Conservation (phyloP, 1,140 invertebrate genomes). For the Pachyrhynchus sulphureomaculatus region DNA sequence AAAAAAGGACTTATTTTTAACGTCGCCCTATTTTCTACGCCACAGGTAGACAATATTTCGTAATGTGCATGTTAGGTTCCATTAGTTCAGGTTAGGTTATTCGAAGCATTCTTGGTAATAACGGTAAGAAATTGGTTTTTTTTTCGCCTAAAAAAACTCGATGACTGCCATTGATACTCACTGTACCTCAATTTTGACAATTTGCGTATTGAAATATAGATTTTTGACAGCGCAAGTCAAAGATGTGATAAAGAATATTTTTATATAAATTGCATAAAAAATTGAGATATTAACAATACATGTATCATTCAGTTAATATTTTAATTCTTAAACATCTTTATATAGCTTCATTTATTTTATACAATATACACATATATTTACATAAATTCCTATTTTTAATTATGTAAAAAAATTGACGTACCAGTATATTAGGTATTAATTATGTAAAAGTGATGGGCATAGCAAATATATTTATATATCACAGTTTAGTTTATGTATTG, state of each 20-base stretch:
- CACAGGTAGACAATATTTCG: too few species aligned
- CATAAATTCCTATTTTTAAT: neutral
- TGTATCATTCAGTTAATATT: neutral
- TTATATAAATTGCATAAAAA: neutral
- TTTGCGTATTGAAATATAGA: too few species aligned
- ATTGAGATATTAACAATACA: neutral
- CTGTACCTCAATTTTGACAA: too few species aligned
- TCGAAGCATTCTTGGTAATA: too few species aligned
- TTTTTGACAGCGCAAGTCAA: too few species aligned
- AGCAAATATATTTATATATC: conserved; percentile 20
- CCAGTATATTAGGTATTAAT: conserved; percentile 4
- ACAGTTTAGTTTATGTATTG: conserved; percentile 17
- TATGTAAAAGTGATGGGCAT: conserved; percentile 11
- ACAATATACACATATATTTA: conserved; percentile 11
- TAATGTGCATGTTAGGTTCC: too few species aligned
- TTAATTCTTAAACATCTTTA: neutral
- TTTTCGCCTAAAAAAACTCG: too few species aligned
- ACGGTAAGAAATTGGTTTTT: too few species aligned
- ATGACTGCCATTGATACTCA: too few species aligned
- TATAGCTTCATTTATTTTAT: neutral
- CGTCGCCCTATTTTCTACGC: too few species aligned
- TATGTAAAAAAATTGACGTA: conserved; percentile 7
- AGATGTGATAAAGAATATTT: neutral
- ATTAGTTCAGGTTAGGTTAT: too few species aligned
- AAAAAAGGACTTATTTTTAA: too few species aligned